Evolutionary conservation across 2,888 invertebrate species (phyloP).

Genomic region (Stenoptilia bipunctidactyla): DNA sequence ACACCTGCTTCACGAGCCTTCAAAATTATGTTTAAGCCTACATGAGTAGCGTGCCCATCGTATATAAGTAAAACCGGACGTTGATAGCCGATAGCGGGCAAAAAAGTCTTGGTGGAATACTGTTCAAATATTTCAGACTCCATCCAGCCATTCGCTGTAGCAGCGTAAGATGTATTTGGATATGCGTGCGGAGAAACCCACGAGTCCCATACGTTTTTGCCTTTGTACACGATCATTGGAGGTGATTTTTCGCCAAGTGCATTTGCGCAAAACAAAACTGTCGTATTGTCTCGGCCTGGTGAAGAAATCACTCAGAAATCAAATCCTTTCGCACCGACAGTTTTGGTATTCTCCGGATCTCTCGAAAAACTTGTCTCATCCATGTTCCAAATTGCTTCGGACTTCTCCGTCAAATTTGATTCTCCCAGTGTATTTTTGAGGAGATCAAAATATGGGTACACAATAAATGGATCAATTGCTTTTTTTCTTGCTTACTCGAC

Average conservation of each 20-base stretch:
- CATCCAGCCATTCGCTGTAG: slow-evolving; percentile 7
- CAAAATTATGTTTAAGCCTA: slow-evolving; percentile 7
- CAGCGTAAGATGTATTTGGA: slow-evolving; percentile 8
- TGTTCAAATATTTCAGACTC: slow-evolving; percentile 5
- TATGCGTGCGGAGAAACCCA: slow-evolving; percentile 5
- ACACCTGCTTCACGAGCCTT: slow-evolving; percentile 5
- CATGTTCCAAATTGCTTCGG: slow-evolving; percentile 6
- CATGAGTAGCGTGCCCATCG: slow-evolving; percentile 11
- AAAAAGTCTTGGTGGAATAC: slow-evolving; percentile 15
- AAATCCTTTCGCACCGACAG: slow-evolving; percentile 7
- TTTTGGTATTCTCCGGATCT: slow-evolving; percentile 7
- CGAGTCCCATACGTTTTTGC: slow-evolving; percentile 20
- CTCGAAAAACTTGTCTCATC: slow-evolving; percentile 8
- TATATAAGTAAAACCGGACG: slow-evolving; percentile 7
- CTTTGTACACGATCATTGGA: slow-evolving; percentile 9
- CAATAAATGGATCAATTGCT: slow-evolving; percentile 7
- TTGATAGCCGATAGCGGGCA: slow-evolving; percentile 1
- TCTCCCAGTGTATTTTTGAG: slow-evolving; percentile 9
- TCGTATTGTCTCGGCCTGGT: slow-evolving; percentile 10
- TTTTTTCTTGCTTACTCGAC: slow-evolving; percentile 11
- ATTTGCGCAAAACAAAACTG: slow-evolving; percentile 6
- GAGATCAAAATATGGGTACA: slow-evolving; percentile 11
- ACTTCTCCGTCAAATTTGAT: slow-evolving; percentile 7
- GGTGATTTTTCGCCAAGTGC: slow-evolving; percentile 9
- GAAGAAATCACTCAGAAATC: slow-evolving; percentile 7